Base-by-base conservation (phyloP, 2,888 invertebrate species). In the Oxycera nigricornis region DNA sequence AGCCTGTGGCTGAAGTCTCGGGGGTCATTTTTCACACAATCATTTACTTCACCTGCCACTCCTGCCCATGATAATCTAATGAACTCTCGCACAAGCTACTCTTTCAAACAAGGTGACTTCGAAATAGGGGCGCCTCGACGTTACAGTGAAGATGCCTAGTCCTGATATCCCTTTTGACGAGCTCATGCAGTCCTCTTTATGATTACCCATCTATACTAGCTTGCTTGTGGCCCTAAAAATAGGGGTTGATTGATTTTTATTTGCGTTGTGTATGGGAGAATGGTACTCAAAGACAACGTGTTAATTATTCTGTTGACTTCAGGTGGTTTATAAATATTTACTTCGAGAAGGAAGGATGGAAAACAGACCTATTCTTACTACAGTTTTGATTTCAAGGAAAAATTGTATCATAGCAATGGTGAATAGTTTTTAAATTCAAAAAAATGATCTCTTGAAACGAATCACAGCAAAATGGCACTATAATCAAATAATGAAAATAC, bases 171-270 rank as follows among this genome's bases (percentile, higher is more conserved):
- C 41, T 35, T 65, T 24, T 39, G 65, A 65, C 41, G 20, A 65
- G 39, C 22, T 65, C 35, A 20, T 35, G n/a, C n/a, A 65, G 9
- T 22, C 6, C 20, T 30, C n/a, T 28, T 59, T 30, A 28, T 59
- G 59, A 59, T 24, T 28, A n/a, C 2, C 59, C 14, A 2, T 6
- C 11, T 30, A 28, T 28, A 55, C 7, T 4, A 24, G n/a, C 39
- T 22, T 35, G 7, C 35, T 17, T 35, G 2, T 62, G 31, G 35
- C 24, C 30, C 14, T 9, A 1, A 20, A 62, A 62, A 35, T 62
- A 35, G 31, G 62, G 39, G 62, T 62, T 35, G 62, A 62, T 62
- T 62, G 62, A 35, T 22, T 62, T 62, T 62, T 62, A 62, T 62
- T 62, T 62, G 35, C 17, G 39, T 62, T 39, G 39, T 22, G n/a